These are phyloP conservation scores for Cricetomys ansorgei DNA, from an alignment of 2,113 vertebrate species.

Conservation along the genomic window DNA sequence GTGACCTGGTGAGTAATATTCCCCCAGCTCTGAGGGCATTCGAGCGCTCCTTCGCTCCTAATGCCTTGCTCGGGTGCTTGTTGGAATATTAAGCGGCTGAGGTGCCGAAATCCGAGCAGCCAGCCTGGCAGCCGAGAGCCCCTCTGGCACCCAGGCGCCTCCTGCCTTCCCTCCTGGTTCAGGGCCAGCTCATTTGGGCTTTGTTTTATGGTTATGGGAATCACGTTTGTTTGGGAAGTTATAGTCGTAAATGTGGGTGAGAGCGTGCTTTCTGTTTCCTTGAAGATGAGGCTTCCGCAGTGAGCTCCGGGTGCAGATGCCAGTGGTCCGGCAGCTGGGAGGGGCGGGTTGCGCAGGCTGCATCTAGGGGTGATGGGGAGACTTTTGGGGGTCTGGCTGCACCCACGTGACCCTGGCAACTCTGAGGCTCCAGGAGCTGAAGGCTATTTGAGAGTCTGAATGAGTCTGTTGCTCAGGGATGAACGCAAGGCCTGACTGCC, in stretches of 20 bases:
- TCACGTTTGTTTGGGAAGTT: conserved; percentile 90
- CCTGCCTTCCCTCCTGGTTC: conserved; percentile 83
- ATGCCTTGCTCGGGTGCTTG: conserved; percentile 89
- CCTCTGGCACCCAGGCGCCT: conserved; percentile 83
- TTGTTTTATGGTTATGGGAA: conserved; percentile 92
- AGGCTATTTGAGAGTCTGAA: not conserved
- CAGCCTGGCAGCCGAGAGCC: conserved; percentile 82
- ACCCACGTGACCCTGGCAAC: not conserved
- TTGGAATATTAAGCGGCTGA: conserved; percentile 94
- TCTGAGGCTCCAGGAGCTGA: no score
- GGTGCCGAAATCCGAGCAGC: conserved; percentile 84
- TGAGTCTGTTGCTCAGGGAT: no score
- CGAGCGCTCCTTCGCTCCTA: conserved; percentile 92
- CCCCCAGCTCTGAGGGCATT: conserved; percentile 93
- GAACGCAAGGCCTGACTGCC: not conserved
- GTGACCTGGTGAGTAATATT: conserved; percentile 98
- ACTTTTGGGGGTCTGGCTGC: not conserved
- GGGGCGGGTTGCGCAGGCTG: not conserved
- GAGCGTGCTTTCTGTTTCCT: conserved; percentile 85
- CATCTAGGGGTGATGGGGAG: no score
- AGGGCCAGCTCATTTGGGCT: conserved; percentile 88
- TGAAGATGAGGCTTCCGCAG: conserved; percentile 83
- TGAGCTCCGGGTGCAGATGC: conserved; percentile 82
- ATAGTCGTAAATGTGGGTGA: conserved; percentile 85
- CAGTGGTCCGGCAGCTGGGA: conserved; percentile 55